Evolutionary conservation across 2,113 vertebrate species (phyloP), one percentile per base, ranked within the genome.

Genomic region (Himantopus leucocephalus): DNA sequence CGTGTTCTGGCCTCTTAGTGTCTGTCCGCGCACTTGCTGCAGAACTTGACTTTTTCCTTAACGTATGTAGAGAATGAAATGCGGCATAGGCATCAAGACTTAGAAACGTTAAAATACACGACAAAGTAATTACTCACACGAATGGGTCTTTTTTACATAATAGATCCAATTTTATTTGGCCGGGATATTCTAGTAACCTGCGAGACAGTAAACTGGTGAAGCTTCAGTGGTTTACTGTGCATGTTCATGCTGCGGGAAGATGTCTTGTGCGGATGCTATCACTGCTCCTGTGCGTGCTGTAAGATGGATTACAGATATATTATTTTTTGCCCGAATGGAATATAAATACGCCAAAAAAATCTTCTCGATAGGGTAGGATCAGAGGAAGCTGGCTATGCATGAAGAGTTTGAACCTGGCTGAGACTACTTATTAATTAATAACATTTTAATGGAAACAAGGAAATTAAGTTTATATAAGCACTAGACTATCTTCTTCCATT

Each of bases 341-440:
- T 85, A 92, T 93, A 92, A 97, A 90, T 63, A 80, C 30, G 37
- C 37, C 35, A 55, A 29, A 91, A 75, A 67, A 66, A 21, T 45
- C 50, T 75, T 71, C 70, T 47, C 4, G 0, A 3, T 80, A 66
- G 83, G 73, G 79, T 48, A 80, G 52, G 62, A 86, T 90, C 50
- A 71, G 91, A 86, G 80, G 80, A 96, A 85, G 77, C 62, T 83
- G 50, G 12, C 47, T 93, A 1, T 60, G 37, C 24, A 1, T 84
- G 83, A 96, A 47, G 78, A 62, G 64, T 87, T 88, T 77, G 50
- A 95, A 80, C 76, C 68, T 89, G 76, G 23, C 79, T 92, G 77
- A 92, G 70, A 72, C 83, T 91, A 52, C 45, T 63, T 92, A 89
- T 84, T 91, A 81, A 92, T 96, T 94, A 94, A 81, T 77, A 92